Evolutionary conservation across 2,888 invertebrate species (phyloP).

Genomic region (Euplexia lucipara): DNA sequence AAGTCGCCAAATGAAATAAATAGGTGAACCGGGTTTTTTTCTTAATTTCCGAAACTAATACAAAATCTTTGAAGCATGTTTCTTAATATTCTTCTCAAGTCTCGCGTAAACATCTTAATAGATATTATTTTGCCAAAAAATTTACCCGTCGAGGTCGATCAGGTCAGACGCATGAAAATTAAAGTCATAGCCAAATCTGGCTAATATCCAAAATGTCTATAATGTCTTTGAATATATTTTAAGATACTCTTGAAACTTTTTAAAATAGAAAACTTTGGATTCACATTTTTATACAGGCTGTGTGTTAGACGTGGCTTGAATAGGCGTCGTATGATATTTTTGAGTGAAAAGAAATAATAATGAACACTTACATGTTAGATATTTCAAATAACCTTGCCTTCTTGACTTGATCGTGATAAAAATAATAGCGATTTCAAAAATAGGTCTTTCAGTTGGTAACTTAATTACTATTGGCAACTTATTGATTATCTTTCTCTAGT

Average conservation of each 20-base stretch:
- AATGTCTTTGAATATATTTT: slow-evolving; percentile 58
- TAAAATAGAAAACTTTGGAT: slow-evolving; percentile 18
- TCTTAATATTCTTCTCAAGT: slow-evolving; percentile 35
- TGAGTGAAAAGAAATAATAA: background rate
- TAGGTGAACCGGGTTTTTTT: background rate
- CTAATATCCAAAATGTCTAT: slow-evolving; percentile 55
- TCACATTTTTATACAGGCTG: slow-evolving; percentile 28
- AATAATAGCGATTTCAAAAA: no score
- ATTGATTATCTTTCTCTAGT: no score
- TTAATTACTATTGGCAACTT: no score
- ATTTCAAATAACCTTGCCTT: no score
- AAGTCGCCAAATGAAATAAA: slow-evolving; percentile 13
- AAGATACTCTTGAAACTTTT: slow-evolving; percentile 47
- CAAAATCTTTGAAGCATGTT: slow-evolving; percentile 15
- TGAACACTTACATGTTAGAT: no score
- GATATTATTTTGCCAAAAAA: slow-evolving; percentile 41
- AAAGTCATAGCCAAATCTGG: slow-evolving; percentile 52
- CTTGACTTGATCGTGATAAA: no score
- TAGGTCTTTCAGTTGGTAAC: no score
- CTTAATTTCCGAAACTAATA: slow-evolving; percentile 28
- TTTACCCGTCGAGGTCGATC: slow-evolving; percentile 41
- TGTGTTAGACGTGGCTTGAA: background rate
- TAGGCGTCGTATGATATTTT: background rate
- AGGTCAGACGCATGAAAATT: slow-evolving; percentile 56
- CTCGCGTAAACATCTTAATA: slow-evolving; percentile 42